Evolutionary conservation across 2,888 invertebrate species (phyloP), one percentile per base, ranked within the genome.

Genomic region (Dyspetes luteomarginatus): DNA sequence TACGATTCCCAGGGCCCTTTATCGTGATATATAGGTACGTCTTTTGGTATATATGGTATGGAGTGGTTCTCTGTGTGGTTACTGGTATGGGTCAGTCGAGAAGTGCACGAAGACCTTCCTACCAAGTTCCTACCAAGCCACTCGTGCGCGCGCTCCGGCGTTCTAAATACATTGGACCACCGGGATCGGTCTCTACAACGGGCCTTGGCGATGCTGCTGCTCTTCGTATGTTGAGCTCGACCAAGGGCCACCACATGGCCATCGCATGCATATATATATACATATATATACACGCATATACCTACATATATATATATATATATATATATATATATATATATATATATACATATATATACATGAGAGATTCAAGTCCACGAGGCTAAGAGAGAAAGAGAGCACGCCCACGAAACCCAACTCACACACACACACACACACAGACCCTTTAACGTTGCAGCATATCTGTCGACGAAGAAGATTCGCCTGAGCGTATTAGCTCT

Each of bases 141-240:
- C 89, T 87, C 86, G 86, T 88, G 84, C 65, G 73, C 65, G 65
- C 62, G 56, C 72, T 72, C 81, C 55, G 72, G 82, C 72, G 87
- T 89, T 89, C 90, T 89, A 89, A 89, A 89, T 89, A 86, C 88
- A 88, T 85, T 89, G 89, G 85, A 85, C 84, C 84, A 85, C 85
- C 84, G 71, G 82, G 81, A 62, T 75, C 79, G 67, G 77, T 74
- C n/a, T n/a, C 58, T 68, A 82, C 79, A 69, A 48, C 48, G 56
- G 19, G 48, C 45, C 62, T 74, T 65, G 64, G 64, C 56, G 77
- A 62, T 64, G 73, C 81, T 77, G 60, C 80, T 75, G 50, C 64
- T 52, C 72, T 68, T 15, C 36, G 17, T 52, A 26, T 67, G 62
- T 65, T 60, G 50, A 43, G 65, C 71, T 60, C 56, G 24, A 17